These are phyloP conservation scores for Sparus aurata DNA, from an alignment of 2,797 vertebrate species.

Conservation along the genomic window DNA sequence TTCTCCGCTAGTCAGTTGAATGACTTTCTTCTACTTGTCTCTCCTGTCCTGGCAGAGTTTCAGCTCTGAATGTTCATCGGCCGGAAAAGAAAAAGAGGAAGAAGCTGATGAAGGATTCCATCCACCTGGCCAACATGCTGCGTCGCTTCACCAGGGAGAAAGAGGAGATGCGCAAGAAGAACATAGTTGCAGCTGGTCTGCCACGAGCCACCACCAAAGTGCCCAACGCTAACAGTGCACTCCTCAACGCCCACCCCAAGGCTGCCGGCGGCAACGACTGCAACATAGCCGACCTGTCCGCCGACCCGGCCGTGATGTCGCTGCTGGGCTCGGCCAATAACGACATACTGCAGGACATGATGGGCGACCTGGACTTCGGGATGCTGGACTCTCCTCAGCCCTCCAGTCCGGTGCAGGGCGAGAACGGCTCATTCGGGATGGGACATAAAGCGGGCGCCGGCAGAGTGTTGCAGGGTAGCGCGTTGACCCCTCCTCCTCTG, in stretches of 20 bases:
- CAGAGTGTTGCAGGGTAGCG: constrained; percentile 70
- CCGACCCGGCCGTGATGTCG: constrained; percentile 92
- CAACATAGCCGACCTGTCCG: constrained; percentile 75
- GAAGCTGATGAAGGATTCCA: constrained; percentile 95
- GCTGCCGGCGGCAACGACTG: constrained; percentile 67
- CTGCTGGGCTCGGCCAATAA: constrained; percentile 92
- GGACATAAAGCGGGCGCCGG: constrained; percentile 62
- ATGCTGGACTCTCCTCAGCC: constrained; percentile 94
- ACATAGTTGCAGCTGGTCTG: constrained; percentile 38
- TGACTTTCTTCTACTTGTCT: not conserved
- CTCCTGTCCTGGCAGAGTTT: constrained; percentile 83
- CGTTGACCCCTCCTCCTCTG: constrained; percentile 90
- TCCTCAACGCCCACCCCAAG: constrained; percentile 81
- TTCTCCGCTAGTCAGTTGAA: not conserved
- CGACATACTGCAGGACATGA: constrained; percentile 95
- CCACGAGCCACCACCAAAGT: constrained; percentile 72
- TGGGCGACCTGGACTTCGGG: constrained; percentile 95
- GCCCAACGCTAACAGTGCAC: constrained; percentile 63
- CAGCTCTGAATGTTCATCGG: constrained; percentile 92
- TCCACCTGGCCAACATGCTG: constrained; percentile 96
- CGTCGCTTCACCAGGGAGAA: constrained; percentile 96
- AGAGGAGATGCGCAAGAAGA: constrained; percentile 92
- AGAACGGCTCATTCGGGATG: constrained; percentile 77
- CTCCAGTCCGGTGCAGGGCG: constrained; percentile 89
- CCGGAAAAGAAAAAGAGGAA: constrained; percentile 99